phyloP scores from a whole-genome alignment of 1,140 invertebrate genomes.

The Drosophila serrata region DNA sequence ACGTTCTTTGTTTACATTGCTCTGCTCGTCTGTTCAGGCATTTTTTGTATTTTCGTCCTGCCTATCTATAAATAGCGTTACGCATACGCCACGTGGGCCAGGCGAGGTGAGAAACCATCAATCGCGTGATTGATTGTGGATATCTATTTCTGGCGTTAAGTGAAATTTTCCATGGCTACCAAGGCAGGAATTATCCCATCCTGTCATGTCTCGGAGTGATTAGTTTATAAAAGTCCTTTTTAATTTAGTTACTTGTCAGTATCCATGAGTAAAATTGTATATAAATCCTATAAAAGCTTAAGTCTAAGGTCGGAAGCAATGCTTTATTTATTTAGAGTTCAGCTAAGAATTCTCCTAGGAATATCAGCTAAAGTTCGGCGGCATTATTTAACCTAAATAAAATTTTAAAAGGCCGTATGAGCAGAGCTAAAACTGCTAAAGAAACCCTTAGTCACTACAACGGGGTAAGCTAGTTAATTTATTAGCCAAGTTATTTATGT shows the following conservation, averaged over 20 bases:
- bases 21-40: slow-evolving; percentile 22
- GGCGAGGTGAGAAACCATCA: slow-evolving; percentile 31
- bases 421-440: neutral
- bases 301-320: neutral
- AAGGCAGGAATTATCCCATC: neutral
- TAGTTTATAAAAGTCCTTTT: slow-evolving; percentile 4
- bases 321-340: neutral
- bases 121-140: slow-evolving; percentile 49
- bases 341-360: neutral
- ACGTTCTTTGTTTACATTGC: slow-evolving; percentile 70
- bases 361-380: neutral
- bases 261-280: neutral
- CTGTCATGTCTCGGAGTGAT: neutral
- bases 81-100: slow-evolving; percentile 67
- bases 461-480: neutral
- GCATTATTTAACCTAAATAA: neutral
- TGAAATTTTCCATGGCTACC: neutral
- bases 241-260: neutral
- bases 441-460: no score
- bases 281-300: neutral
- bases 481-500: neutral
- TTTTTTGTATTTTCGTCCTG: slow-evolving; percentile 52
- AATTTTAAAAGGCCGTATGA: neutral
- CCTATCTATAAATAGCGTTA: slow-evolving; percentile 73
- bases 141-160: slow-evolving; percentile 27